Evolutionary conservation across 2,888 invertebrate genomes (phyloP).

Genomic region (Tipula vernalis): DNA sequence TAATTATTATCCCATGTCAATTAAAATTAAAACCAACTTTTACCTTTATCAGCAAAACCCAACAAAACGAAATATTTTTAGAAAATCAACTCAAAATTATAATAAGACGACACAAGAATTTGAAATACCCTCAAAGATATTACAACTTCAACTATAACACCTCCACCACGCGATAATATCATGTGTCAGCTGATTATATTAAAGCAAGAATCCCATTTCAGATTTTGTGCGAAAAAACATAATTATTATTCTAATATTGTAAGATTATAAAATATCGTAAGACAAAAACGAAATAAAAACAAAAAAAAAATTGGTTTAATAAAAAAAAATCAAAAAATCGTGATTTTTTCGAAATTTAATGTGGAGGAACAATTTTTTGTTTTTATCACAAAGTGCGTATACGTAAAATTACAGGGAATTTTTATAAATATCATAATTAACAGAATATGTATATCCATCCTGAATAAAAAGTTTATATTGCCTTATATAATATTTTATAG

Average conservation of each 20-base stretch:
- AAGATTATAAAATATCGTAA: not conserved
- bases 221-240: not conserved
- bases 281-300: not conserved
- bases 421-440: not conserved
- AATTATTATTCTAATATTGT: not conserved
- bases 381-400: not conserved
- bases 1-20: conserved; percentile 4
- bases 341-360: not conserved
- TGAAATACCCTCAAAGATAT: not conserved
- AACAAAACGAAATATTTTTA: not conserved
- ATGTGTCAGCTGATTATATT: conserved; percentile 9
- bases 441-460: not conserved
- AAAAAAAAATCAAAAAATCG: not conserved
- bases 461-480: not conserved
- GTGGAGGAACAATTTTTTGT: not conserved
- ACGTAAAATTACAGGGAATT: not conserved
- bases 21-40: not conserved
- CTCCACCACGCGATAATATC: not conserved
- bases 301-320: not conserved
- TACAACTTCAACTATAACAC: not conserved
- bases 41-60: not conserved
- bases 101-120: not conserved
- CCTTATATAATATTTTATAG: not conserved
- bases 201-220: not conserved
- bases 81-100: not conserved